Base-by-base conservation (phyloP, 2,113 vertebrate genomes). In the Nothocercus julius region DNA sequence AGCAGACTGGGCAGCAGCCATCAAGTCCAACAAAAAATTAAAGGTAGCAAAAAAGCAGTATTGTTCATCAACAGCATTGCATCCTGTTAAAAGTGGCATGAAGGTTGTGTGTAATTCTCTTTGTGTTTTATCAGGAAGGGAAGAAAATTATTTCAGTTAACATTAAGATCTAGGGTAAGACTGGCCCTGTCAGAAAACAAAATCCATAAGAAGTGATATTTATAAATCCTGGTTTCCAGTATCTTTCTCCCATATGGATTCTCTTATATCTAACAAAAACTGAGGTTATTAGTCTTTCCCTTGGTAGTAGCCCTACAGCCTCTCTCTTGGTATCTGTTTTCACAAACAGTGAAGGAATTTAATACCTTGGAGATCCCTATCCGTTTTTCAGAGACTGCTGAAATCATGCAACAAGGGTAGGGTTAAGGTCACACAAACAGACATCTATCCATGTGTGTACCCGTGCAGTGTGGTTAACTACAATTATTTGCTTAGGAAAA, bases 401-500 rank as follows among this genome's bases (percentile, higher is more conserved):
- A 51, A 92, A 72, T 81, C 80, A 30, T 61, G 8, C 59, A 61
- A 3, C 79, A 1, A 0, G 38, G 64, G 17, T 21, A 51, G 51
- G 56, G 47, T 89, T 72, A 75, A 78, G 61, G 83, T 92, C 89
- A 84, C 84, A 36, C 22, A n/a, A 27, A 27, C 27, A 36, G 49
- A 53, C 25, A 4, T 20, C 13, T 66, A 78, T 62, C 59, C 47
- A 7, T 59, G 47, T 79, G 58, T 59, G 88, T 79, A 72, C 38
- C 24, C 59, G 40, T 63, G 22, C 51, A 34, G 66, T 86, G 62
- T 72, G 76, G 90, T 92, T 86, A 93, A 79, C 44, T 79, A 30
- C 64, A 93, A 92, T 47, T 58, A 62, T 78, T 97, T 94, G 91
- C 77, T 79, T 90, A 87, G 91, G 83, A 97, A 94, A 82, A 70